phyloP scores from a whole-genome alignment of 2,113 vertebrate species.

The Malurus melanocephalus region DNA sequence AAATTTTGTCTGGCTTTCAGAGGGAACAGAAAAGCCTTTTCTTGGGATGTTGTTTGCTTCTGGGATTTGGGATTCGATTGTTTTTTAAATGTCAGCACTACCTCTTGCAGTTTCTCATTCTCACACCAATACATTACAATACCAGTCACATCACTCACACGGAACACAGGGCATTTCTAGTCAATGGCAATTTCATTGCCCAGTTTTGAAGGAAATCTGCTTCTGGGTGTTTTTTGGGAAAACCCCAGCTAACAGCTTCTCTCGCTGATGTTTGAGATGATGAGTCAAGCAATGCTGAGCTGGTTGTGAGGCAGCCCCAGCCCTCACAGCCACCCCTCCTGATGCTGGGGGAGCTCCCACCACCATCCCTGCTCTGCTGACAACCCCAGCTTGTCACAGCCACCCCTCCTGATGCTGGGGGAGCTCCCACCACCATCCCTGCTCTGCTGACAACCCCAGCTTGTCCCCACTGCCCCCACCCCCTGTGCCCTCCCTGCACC shows the following conservation, averaged over 20 bases:
- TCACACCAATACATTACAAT: background rate
- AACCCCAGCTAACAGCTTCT: background rate
- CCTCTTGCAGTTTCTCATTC: background rate
- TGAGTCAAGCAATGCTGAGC: background rate
- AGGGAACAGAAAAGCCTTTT: background rate
- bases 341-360: fast-evolving
- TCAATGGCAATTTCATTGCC: background rate
- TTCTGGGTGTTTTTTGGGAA: background rate
- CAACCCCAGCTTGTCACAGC: fast-evolving
- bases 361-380: fast-evolving
- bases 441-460: background rate
- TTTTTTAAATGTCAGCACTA: background rate
- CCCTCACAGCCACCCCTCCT: fast-evolving
- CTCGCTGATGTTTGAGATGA: fast-evolving
- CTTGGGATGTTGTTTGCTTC: background rate
- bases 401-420: background rate
- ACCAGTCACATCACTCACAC: background rate
- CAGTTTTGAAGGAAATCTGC: background rate
- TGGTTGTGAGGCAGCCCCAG: background rate
- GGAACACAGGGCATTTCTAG: background rate
- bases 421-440: fast-evolving
- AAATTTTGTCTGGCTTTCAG: background rate
- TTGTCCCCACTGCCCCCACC: background rate
- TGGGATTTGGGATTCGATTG: background rate
- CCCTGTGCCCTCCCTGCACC: too few relatives aligned